phyloP scores from a whole-genome alignment of 2,888 invertebrate genomes.

The Noctua fimbriata region DNA sequence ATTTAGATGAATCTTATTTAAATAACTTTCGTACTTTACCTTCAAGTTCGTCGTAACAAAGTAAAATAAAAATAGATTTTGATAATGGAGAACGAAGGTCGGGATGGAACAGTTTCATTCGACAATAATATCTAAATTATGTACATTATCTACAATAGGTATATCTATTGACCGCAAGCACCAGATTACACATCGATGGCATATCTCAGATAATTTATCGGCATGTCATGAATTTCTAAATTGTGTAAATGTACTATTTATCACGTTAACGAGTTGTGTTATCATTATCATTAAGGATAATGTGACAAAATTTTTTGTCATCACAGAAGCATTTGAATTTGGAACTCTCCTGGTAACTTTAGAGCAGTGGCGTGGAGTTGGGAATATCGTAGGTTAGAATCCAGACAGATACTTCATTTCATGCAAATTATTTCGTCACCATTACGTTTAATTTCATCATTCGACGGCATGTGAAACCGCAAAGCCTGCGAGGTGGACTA shows the following conservation, averaged over 20 bases:
- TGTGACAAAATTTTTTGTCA: slow-evolving; percentile 22
- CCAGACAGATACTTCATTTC: not conserved
- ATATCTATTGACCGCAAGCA: slow-evolving; percentile 45
- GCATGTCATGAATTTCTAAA: slow-evolving; percentile 52
- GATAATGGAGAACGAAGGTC: slow-evolving; percentile 36
- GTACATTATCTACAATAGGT: slow-evolving; percentile 14
- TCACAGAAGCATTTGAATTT: slow-evolving; percentile 4
- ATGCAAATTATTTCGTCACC: not conserved
- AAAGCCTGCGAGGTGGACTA: not conserved
- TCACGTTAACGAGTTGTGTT: slow-evolving; percentile 46
- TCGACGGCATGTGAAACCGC: not conserved
- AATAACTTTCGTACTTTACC: slow-evolving; percentile 35
- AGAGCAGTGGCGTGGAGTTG: not conserved
- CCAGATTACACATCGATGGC: slow-evolving; percentile 41
- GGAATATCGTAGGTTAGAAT: not conserved
- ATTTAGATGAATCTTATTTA: slow-evolving; percentile 49
- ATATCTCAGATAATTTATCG: slow-evolving; percentile 59
- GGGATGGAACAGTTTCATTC: slow-evolving; percentile 8
- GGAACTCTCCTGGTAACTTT: not conserved
- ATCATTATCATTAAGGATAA: slow-evolving; percentile 46
- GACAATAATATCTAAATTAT: slow-evolving; percentile 25
- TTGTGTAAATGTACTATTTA: slow-evolving; percentile 43
- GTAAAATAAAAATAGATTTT: slow-evolving; percentile 57
- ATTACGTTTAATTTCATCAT: not conserved
- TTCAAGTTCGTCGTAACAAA: slow-evolving; percentile 21